Evolutionary conservation across 1,140 invertebrate genomes (phyloP), one percentile per base, ranked within the genome.

Genomic region (Drosophila micromelanica): DNA sequence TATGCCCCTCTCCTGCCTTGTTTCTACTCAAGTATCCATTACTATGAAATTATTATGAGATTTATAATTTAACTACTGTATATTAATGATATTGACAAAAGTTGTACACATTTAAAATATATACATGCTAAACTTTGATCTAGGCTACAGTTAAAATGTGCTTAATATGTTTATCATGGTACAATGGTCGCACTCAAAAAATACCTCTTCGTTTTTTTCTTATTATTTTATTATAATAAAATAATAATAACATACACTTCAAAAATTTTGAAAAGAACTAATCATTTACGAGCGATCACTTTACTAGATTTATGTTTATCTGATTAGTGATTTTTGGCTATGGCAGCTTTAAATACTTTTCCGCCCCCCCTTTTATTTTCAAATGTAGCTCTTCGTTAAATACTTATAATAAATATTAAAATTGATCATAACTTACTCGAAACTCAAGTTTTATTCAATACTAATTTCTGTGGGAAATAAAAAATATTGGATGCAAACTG

Each of bases 371-470:
- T 48, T 51, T 51, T 42, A n/a, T 7, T 30, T 5, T 17, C 1
- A 30, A 38, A 6, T 60, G 23, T 52, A 68, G 37, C 27, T 37
- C 40, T 60, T 55, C 42, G 32, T 68, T 68, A 73, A 56, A 60
- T 49, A 13, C 37, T 55, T 23, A 12, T 55, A 60, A 68, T 61
- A 59, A 59, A 59, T 42, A 13, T 35, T 13, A 51, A 30, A 43
- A 30, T 40, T 23, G 17, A 55, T 40, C 7, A 55, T n/a, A 37
- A 55, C 35, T 38, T 45, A 27, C 6, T 27, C 23, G 5, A 13
- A 35, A 35, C 32, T 35, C 2, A 35, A 35, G 8, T 35, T 35
- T 35, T 35, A 35, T 35, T 35, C 2, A 35, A 23, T 23, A 23
- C 20, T 23, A 2, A 23, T 23, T 23, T 23, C 20, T 23, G 20